phyloP scores from a whole-genome alignment of 2,113 vertebrate genomes.

The Motacilla alba region DNA sequence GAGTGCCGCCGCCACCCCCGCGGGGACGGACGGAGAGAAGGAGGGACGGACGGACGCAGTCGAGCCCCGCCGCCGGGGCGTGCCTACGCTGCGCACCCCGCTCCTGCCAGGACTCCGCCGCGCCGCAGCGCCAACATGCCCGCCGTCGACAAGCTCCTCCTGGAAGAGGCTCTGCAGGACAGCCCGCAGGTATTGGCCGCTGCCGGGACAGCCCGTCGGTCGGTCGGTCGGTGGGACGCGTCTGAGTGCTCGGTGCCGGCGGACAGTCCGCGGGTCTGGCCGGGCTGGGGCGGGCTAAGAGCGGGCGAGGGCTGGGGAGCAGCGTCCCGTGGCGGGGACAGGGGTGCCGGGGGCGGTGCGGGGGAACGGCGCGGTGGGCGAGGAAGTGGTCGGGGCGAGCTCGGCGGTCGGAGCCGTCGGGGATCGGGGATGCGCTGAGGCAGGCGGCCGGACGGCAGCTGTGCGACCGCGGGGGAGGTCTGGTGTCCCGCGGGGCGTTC shows the following conservation, averaged over 20 bases:
- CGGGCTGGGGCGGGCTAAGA: background rate
- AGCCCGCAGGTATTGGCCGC: conserved; percentile 89
- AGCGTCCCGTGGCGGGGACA: background rate
- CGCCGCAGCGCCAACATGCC: conserved; percentile 81
- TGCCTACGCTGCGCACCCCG: background rate
- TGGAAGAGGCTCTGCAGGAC: conserved; percentile 94
- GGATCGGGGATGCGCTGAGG: background rate
- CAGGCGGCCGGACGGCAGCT: background rate
- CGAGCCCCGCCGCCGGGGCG: background rate
- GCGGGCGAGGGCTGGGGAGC: background rate
- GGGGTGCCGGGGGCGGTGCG: background rate
- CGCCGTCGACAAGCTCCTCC: conserved; percentile 89
- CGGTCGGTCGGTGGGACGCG: background rate
- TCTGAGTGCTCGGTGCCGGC: background rate
- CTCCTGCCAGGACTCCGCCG: background rate
- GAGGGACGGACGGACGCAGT: background rate
- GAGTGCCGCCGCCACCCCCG: background rate
- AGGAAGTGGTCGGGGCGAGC: background rate
- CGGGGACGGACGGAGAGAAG: background rate
- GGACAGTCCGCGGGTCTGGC: background rate
- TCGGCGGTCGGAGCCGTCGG: background rate
- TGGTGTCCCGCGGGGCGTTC: background rate
- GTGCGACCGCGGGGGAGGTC: background rate
- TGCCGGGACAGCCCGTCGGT: background rate
- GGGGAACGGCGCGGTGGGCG: background rate